Evolutionary conservation across 2,797 vertebrate genomes (phyloP).

Genomic region (Masticophis lateralis): DNA sequence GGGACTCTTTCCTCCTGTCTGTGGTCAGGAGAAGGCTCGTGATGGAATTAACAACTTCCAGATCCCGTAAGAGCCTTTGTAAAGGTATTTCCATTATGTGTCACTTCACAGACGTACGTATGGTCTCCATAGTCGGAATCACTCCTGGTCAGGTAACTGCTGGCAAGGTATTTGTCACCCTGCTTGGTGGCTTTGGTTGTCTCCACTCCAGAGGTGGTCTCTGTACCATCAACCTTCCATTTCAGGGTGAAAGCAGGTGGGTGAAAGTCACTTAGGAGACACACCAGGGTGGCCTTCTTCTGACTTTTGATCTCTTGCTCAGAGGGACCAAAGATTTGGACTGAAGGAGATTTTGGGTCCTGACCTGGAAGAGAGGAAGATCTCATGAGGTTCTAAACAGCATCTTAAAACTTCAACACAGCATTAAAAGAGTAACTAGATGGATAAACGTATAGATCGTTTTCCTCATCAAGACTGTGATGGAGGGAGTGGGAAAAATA

Average conservation of each 20-base stretch:
- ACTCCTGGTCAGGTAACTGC: constrained; percentile 45
- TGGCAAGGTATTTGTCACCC: constrained; percentile 49
- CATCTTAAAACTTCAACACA: not conserved
- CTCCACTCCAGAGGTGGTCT: not conserved
- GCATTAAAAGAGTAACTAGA: not conserved
- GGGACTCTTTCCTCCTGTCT: too few relatives aligned
- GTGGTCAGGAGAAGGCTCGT: not conserved
- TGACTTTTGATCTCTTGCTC: not conserved
- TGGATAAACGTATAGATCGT: not conserved
- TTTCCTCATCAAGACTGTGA: not conserved
- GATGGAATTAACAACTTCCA: constrained; percentile 3
- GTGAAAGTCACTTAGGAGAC: not conserved
- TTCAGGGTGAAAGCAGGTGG: rapidly evolving
- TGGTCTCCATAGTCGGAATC: constrained; percentile 23
- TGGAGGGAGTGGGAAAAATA: not conserved
- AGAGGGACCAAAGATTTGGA: not conserved
- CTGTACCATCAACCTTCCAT: not conserved
- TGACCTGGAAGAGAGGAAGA: not conserved
- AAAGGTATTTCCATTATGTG: not conserved
- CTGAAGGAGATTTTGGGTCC: not conserved
- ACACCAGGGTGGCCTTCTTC: not conserved
- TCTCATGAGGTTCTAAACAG: not conserved
- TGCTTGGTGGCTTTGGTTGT: constrained; percentile 40
- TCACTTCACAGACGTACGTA: constrained; percentile 52
- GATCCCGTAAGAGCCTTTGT: constrained; percentile 29